phyloP scores from a whole-genome alignment of 2,888 invertebrate genomes.

The Brenthis hecate region DNA sequence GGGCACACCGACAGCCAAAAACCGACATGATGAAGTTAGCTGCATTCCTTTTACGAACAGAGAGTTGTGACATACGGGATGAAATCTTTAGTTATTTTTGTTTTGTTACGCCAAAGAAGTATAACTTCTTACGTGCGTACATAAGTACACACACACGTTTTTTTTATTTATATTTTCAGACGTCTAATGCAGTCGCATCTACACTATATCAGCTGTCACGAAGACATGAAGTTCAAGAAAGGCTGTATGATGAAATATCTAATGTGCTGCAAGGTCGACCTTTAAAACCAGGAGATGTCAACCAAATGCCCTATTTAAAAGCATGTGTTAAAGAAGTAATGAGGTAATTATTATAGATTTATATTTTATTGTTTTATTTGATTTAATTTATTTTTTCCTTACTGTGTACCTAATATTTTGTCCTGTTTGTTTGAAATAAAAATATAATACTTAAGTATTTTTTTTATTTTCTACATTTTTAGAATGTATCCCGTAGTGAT shows the following conservation, averaged over 20 bases:
- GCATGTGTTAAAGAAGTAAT: conserved; percentile 89
- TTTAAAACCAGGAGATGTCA: conserved; percentile 81
- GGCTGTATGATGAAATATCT: conserved; percentile 82
- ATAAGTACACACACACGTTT: too few species aligned
- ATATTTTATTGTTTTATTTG: too few species aligned
- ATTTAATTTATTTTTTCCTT: too few species aligned
- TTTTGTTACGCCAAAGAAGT: too few species aligned
- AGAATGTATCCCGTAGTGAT: conserved; percentile 90
- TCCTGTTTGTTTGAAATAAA: too few species aligned
- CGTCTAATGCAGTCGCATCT: conserved; percentile 89
- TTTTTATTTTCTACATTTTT: conserved; percentile 45
- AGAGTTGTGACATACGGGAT: too few species aligned
- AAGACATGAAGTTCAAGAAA: conserved; percentile 85
- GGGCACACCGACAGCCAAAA: too few species aligned
- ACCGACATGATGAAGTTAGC: too few species aligned
- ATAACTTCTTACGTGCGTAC: too few species aligned
- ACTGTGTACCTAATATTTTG: too few species aligned
- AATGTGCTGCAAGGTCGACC: conserved; percentile 68
- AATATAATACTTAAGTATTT: not conserved
- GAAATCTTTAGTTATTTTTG: too few species aligned
- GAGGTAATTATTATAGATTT: conserved; percentile 68
- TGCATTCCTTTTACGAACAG: too few species aligned
- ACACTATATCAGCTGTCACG: conserved; percentile 87
- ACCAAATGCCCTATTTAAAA: conserved; percentile 85
- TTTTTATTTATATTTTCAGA: conserved; percentile 73